Evolutionary conservation across 2,888 invertebrate genomes (phyloP), one percentile per base, ranked within the genome.

Genomic region (Muschampia plurimacula): DNA sequence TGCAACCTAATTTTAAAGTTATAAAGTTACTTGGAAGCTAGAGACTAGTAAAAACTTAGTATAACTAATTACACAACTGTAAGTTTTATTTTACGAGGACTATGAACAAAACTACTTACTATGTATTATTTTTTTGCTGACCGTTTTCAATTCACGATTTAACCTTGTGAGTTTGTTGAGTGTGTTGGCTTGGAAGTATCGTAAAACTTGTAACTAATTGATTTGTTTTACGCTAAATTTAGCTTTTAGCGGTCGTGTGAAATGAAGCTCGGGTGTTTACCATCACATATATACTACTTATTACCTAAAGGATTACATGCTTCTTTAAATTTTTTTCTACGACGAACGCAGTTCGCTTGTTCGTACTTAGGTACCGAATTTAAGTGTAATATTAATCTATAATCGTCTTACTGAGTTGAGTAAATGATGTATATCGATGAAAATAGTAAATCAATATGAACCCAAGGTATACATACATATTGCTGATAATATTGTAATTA

Each of bases 181-280:
- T 22, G 22, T 22, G 22, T 22, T 22, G 22, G 0, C 22, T 22
- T 22, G 22, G 3, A 6, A 9, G 8, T 41, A 10, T 10, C 22
- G 22, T 55, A 32, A 32, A 4, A 41, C 49, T 66, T 73, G 70
- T 72, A 74, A 62, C 70, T 79, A 75, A 79, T 79, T 77, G 76
- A 72, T 74, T 73, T 64, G 66, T 78, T 80, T 74, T 70, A 77
- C 77, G 74, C 76, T 73, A 49, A 71, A 72, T 75, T 74, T 69
- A 67, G 66, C 57, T 69, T 69, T 68, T 63, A 60, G 60, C 60
- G 68, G 46, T 60, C 60, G 68, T 68, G 68, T 68, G 68, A 68
- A 68, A 15, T 60, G n/a, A 68, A 60, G 5, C 32, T 46, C 15
- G 44, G 10, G 8, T 44, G 46, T 60, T 68, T 44, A 32, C 12